Conservation (phyloP, 2,113 vertebrate species). For the Hippocampus zosterae region DNA sequence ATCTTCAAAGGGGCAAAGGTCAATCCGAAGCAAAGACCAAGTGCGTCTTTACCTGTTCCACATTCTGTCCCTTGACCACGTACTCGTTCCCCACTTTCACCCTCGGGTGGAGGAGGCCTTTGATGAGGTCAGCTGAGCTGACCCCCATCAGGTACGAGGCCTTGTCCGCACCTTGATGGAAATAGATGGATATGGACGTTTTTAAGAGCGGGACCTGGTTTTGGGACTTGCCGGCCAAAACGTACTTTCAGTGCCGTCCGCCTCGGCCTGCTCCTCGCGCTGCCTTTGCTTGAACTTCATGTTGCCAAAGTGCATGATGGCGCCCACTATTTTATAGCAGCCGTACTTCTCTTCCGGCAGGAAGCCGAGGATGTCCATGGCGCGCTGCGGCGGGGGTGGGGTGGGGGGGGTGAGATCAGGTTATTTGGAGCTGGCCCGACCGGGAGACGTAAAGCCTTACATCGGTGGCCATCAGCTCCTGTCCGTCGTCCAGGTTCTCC, state of each 20-base stretch:
- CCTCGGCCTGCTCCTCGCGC: conserved; percentile 90
- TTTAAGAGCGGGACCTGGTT: background rate
- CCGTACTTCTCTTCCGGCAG: conserved; percentile 83
- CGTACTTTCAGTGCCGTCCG: conserved; percentile 92
- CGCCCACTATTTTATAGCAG: conserved; percentile 90
- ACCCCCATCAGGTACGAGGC: conserved; percentile 93
- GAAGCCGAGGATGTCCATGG: conserved; percentile 95
- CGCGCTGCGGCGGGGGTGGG: conserved; percentile 67
- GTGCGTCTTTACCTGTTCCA: conserved; percentile 80
- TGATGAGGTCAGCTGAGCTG: conserved; percentile 91
- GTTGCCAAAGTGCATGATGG: conserved; percentile 95
- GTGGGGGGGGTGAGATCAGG: conserved; percentile 7
- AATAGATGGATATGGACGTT: background rate
- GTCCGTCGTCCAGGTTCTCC: conserved; percentile 85
- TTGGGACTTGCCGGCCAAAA: too few species aligned
- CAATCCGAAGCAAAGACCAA: too few species aligned
- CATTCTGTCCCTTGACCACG: conserved; percentile 90
- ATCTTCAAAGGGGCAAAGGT: too few species aligned
- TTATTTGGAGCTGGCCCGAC: background rate
- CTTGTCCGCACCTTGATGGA: conserved; percentile 83
- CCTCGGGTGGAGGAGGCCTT: conserved; percentile 88
- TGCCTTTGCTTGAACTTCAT: conserved; percentile 97
- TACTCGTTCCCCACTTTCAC: conserved; percentile 94
- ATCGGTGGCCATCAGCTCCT: conserved; percentile 86
- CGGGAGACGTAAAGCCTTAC: conserved; percentile 58